phyloP scores from a whole-genome alignment of 2,797 vertebrate species.

The Artibeus jamaicensis region DNA sequence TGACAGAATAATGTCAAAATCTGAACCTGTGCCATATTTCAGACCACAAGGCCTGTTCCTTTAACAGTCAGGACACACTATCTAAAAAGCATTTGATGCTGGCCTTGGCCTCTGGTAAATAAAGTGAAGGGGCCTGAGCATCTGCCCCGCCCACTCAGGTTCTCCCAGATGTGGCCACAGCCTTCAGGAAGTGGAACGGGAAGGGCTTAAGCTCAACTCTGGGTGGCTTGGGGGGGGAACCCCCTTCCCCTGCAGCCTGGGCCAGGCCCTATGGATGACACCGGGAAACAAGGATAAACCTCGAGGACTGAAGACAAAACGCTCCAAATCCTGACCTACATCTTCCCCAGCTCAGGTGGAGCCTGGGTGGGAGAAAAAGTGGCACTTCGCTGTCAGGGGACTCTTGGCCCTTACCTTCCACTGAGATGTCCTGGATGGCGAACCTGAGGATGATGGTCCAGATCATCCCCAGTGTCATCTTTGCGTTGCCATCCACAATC shows the following conservation, averaged over 20 bases:
- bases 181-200: fast-evolving
- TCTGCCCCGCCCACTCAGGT: background rate
- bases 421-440: constrained; percentile 97
- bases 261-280: background rate
- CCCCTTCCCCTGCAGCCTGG: background rate
- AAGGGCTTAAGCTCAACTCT: background rate
- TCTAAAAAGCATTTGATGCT: background rate
- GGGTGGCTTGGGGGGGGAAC: fast-evolving
- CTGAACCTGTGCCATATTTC: background rate
- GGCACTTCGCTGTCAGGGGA: background rate
- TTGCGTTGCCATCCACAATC: constrained; percentile 95
- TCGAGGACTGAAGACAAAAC: background rate
- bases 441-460: constrained; percentile 98
- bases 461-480: constrained; percentile 89
- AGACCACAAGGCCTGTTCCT: background rate
- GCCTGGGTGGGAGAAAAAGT: background rate
- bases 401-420: constrained; percentile 86
- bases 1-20: background rate
- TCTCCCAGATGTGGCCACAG: background rate
- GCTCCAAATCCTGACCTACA: background rate
- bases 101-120: background rate
- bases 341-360: fast-evolving
- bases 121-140: background rate
- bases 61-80: background rate
- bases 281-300: background rate